Conservation (phyloP, 1,140 invertebrate genomes). For the Lasaia peninsularis region DNA sequence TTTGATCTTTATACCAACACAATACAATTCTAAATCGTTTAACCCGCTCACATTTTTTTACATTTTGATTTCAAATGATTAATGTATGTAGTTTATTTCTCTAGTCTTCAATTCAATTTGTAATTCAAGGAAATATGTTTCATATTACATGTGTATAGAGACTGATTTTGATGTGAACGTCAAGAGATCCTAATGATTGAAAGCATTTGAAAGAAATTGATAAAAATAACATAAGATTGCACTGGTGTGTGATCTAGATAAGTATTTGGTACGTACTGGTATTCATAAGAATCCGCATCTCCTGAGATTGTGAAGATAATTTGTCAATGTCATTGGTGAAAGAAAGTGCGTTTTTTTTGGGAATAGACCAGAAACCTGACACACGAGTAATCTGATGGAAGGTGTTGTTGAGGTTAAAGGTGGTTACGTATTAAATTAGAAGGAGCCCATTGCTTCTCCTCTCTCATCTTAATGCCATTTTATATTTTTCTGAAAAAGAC, state of each 20-base stretch:
- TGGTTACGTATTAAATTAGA: no score
- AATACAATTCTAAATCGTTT: background rate
- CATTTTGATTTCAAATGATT: conserved; percentile 32
- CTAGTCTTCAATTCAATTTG: conserved; percentile 17
- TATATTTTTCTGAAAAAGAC: no score
- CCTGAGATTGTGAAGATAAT: conserved; percentile 26
- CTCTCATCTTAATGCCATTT: no score
- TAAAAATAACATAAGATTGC: conserved; percentile 36
- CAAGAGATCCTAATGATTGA: conserved; percentile 25
- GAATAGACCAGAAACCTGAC: no score
- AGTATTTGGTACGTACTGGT: conserved; percentile 9
- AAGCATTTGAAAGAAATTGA: conserved; percentile 55
- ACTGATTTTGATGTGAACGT: conserved; percentile 26
- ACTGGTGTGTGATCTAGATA: conserved; percentile 27
- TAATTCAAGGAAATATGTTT: conserved; percentile 10
- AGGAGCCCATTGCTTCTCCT: no score
- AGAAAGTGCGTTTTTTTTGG: background rate
- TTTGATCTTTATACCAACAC: conserved; percentile 1
- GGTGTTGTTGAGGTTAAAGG: no score
- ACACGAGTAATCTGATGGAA: no score
- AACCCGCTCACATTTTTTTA: conserved; percentile 14
- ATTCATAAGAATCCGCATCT: conserved; percentile 21
- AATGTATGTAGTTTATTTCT: conserved; percentile 27
- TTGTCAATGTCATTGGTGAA: conserved; percentile 30
- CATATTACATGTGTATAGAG: background rate